Conservation (phyloP, 2,113 vertebrate species). For the Calyptomena viridis region DNA sequence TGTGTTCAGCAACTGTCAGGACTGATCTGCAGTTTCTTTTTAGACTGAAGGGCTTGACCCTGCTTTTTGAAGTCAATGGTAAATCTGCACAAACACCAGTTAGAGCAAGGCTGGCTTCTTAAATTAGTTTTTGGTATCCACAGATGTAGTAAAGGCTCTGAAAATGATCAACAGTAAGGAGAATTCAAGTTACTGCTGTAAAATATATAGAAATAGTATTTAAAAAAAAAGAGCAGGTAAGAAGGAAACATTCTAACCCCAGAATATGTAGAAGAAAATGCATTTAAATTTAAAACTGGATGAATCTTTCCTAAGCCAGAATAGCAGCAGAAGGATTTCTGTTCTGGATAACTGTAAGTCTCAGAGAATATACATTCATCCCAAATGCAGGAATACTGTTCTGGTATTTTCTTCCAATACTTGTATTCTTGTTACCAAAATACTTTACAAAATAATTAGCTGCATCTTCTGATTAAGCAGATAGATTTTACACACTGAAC, state of each 20-base stretch:
- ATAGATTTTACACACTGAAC: background rate
- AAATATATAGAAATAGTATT: background rate
- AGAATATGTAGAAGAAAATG: background rate
- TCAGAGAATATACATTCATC: too few species aligned
- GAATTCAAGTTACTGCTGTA: background rate
- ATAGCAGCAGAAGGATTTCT: background rate
- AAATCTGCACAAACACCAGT: background rate
- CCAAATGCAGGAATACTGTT: background rate
- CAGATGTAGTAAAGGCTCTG: background rate
- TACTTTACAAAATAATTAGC: background rate
- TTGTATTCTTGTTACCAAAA: background rate
- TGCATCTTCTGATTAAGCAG: background rate
- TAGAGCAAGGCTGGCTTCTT: background rate
- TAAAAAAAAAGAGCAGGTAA: background rate
- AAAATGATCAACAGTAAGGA: background rate
- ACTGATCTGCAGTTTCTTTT: background rate
- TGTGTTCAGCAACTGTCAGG: background rate
- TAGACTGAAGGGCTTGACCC: background rate
- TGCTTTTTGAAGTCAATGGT: conserved; percentile 10
- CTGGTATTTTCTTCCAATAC: background rate
- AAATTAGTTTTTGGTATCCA: background rate
- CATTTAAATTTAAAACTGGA: background rate
- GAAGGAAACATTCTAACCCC: background rate
- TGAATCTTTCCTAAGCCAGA: background rate
- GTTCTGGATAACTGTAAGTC: background rate